Conservation (phyloP, 2,113 vertebrate genomes). For the Egretta garzetta region DNA sequence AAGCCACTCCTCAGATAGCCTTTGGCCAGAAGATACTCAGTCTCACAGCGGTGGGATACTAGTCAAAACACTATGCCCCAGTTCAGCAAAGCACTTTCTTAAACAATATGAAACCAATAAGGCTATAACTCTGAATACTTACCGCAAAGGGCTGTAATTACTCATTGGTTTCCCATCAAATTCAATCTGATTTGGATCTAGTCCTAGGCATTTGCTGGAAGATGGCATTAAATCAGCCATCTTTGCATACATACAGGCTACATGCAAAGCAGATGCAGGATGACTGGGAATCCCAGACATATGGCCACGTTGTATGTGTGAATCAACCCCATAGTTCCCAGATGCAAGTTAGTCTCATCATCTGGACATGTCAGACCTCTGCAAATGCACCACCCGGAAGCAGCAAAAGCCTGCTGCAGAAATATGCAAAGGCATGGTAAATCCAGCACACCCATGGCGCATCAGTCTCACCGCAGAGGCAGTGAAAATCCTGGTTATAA, state of each 20-base stretch:
- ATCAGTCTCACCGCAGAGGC: not conserved
- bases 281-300: not conserved
- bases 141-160: not conserved
- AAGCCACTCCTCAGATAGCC: not conserved
- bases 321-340: not conserved
- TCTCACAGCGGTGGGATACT: not conserved
- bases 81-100: not conserved
- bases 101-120: not conserved
- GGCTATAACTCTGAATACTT: not conserved
- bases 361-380: not conserved
- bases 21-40: not conserved
- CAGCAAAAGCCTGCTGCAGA: not conserved
- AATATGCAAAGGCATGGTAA: not conserved
- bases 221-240: not conserved
- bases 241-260: not conserved
- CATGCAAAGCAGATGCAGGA: not conserved
- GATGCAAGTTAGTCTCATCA: not conserved
- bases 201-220: constrained; percentile 18
- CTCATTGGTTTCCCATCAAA: constrained; percentile 18
- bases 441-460: not conserved
- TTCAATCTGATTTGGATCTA: constrained; percentile 23
- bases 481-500: not conserved
- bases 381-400: not conserved
- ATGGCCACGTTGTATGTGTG: too few species aligned
- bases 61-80: not conserved